Conservation (phyloP, 2,113 vertebrate species). For the Hiodon tergisus region DNA sequence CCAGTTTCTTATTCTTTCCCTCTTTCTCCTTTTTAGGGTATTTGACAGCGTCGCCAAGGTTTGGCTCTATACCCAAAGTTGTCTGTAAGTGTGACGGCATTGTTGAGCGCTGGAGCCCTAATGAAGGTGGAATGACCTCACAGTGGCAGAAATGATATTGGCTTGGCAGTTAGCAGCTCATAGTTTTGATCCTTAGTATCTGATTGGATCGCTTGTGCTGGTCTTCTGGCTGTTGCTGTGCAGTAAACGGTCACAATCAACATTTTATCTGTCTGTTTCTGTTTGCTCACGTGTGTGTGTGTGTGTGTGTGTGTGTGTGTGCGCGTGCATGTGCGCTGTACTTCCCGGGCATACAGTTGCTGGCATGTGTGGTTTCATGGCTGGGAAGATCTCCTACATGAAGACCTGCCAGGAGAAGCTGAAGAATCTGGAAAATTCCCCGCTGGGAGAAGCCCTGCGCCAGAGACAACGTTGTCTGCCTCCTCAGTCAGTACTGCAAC, state of each 20-base stretch:
- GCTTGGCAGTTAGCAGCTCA: too few relatives aligned
- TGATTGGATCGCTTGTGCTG: too few relatives aligned
- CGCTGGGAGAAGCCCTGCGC: conserved; percentile 75
- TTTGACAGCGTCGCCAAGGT: conserved; percentile 67
- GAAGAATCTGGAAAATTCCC: conserved; percentile 79
- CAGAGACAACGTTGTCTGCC: conserved; percentile 48
- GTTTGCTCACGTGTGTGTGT: too few relatives aligned
- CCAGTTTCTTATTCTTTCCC: background rate
- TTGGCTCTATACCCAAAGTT: conserved; percentile 79
- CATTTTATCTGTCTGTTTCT: too few relatives aligned
- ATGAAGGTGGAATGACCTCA: background rate
- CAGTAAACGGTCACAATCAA: too few relatives aligned
- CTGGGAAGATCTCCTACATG: conserved; percentile 84
- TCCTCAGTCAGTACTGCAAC: conserved; percentile 52
- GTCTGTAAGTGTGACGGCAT: conserved; percentile 71
- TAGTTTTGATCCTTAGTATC: too few relatives aligned
- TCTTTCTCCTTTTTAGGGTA: conserved; percentile 60
- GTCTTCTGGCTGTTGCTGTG: too few relatives aligned
- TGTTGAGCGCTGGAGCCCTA: too few relatives aligned
- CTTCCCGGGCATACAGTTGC: conserved; percentile 64
- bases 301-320: background rate
- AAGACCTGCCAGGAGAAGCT: conserved; percentile 83
- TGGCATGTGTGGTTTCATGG: conserved; percentile 76
- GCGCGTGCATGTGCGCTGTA: conserved; percentile 7
- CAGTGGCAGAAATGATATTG: background rate